A percentile compares a stretch with the other conserved stretches of the same genome.
Evolutionary conservation across 2,888 invertebrate genomes (phyloP).

Genomic region (Athetis lepigone): DNA sequence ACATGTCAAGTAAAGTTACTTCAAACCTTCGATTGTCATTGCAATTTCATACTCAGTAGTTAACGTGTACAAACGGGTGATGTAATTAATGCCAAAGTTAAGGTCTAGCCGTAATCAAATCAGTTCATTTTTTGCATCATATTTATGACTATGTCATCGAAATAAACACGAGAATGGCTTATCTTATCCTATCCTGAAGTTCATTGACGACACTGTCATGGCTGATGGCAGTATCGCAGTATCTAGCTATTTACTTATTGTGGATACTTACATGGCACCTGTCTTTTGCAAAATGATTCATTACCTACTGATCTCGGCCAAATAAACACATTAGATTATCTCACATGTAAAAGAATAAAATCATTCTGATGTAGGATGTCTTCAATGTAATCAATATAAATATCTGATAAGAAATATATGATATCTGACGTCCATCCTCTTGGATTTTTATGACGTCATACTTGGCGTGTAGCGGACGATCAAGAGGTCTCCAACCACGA

Average conservation of each 20-base stretch:
- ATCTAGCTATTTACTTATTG: too few relatives aligned
- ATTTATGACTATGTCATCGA: background rate
- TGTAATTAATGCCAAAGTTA: background rate
- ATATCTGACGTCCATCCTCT: too few relatives aligned
- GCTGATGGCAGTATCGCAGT: background rate
- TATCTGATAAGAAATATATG: background rate
- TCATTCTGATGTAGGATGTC: background rate
- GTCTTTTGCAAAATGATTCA: background rate
- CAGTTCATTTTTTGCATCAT: background rate
- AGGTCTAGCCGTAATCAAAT: background rate
- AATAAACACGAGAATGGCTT: background rate
- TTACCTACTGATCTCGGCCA: background rate
- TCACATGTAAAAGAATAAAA: background rate
- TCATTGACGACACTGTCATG: background rate
- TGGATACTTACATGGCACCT: background rate
- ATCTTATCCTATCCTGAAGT: background rate
- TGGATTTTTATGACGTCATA: too few relatives aligned
- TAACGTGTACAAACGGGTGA: background rate
- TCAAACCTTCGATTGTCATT: background rate
- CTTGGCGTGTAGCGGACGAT: too few relatives aligned
- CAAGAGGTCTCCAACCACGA: too few relatives aligned
- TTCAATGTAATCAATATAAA: background rate
- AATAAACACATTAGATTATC: background rate
- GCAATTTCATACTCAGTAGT: background rate
- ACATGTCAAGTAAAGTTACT: constrained; percentile 4